Conservation (phyloP, 1,140 invertebrate species). For the Micrasema longulum region DNA sequence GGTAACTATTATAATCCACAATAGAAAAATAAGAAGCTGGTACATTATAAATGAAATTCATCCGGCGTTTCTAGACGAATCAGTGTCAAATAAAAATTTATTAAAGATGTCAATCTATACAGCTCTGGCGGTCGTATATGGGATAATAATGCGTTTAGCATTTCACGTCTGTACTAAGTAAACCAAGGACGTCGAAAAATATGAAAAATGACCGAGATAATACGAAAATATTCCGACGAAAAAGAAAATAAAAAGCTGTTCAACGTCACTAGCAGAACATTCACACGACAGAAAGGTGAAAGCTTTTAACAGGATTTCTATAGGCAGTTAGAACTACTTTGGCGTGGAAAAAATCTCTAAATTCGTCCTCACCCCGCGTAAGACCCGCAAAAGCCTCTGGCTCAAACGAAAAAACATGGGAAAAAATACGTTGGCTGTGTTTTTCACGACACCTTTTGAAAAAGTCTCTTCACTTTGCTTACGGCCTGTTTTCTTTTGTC, state of each 20-base stretch:
- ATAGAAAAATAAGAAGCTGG: too few species aligned
- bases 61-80: too few species aligned
- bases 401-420: not conserved
- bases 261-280: conserved; percentile 27
- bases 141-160: not conserved
- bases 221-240: conserved; percentile 14
- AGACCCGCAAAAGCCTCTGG: not conserved
- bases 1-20: too few species aligned
- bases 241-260: conserved; percentile 31
- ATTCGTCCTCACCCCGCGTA: not conserved
- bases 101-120: too few species aligned
- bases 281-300: conserved; percentile 24
- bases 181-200: conserved; percentile 4
- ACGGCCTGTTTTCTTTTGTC: not conserved
- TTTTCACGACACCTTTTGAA: not conserved
- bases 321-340: conserved; percentile 27
- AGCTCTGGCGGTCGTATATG: too few species aligned
- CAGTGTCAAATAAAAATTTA: too few species aligned
- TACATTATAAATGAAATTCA: too few species aligned
- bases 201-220: conserved; percentile 17
- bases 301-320: conserved; percentile 28
- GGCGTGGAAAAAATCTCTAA: conserved; percentile 22
- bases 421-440: not conserved
- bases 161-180: not conserved
- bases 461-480: conserved; percentile 1